phyloP scores from a whole-genome alignment of 1,140 invertebrate genomes.

The Microplitis demolitor region DNA sequence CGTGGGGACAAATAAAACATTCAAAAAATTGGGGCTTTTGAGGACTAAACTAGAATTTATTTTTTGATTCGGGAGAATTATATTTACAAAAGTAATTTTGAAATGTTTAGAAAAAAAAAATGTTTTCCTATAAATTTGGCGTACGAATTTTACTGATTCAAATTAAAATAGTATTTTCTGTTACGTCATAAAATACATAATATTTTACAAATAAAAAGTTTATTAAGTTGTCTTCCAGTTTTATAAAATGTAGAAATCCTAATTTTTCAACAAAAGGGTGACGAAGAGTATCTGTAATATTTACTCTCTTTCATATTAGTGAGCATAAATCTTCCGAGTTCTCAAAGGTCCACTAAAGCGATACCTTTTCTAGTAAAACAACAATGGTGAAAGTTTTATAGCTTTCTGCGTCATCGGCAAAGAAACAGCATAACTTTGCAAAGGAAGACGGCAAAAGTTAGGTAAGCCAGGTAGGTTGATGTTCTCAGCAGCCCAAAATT shows the following conservation, averaged over 20 bases:
- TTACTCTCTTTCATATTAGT: not conserved
- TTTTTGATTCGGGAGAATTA: no score
- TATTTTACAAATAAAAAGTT: constrained; percentile 10
- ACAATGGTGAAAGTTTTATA: constrained; percentile 44
- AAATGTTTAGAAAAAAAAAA: no score
- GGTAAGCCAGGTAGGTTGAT: not conserved
- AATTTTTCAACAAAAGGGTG: not conserved
- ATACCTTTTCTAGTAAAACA: not conserved
- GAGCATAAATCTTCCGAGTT: not conserved
- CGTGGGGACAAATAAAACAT: no score
- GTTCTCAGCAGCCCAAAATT: constrained; percentile 18
- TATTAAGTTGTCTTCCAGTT: constrained; percentile 17
- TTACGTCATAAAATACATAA: no score
- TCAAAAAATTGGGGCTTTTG: no score
- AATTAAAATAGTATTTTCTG: no score
- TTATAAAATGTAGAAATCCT: not conserved
- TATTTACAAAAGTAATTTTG: no score
- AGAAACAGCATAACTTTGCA: not conserved
- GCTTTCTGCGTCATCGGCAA: constrained; percentile 30
- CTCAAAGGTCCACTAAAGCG: not conserved
- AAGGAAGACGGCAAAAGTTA: not conserved
- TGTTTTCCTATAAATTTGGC: no score
- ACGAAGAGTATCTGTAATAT: not conserved
- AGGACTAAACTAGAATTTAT: no score
- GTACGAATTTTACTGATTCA: no score